These are phyloP conservation scores for Peromyscus nudipes DNA, from an alignment of 2,797 vertebrate species.

Conservation along the genomic window DNA sequence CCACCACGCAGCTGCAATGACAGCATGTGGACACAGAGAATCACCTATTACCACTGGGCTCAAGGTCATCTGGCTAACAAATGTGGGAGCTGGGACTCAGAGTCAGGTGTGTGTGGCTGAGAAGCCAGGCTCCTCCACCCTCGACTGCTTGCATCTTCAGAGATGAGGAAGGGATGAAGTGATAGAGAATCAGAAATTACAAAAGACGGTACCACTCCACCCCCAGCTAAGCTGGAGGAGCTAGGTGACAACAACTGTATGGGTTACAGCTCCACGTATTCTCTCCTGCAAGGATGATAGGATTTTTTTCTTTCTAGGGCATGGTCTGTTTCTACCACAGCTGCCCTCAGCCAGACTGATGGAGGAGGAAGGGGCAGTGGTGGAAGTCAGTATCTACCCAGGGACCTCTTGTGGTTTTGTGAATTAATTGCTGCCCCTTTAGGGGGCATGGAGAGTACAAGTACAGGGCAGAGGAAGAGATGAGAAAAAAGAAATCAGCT, in stretches of 20 bases:
- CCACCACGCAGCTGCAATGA: neutral
- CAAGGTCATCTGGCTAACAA: neutral
- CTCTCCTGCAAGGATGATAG: neutral
- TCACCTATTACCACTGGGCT: neutral
- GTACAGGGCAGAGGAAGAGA: constrained; percentile 75
- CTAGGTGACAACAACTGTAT: neutral
- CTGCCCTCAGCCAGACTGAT: constrained; percentile 59
- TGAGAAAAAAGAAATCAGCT: constrained; percentile 76
- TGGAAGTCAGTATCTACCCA: constrained; percentile 84
- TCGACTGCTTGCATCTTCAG: neutral
- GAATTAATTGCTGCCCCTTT: constrained; percentile 85
- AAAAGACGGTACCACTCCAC: neutral
- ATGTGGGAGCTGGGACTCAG: neutral
- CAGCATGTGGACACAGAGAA: neutral
- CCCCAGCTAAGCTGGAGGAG: neutral
- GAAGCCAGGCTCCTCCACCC: neutral
- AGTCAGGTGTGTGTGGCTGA: neutral
- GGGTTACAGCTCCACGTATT: neutral
- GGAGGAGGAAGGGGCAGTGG: constrained; percentile 77
- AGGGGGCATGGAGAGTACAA: constrained; percentile 71
- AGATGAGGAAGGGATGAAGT: neutral
- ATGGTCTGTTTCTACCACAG: constrained; percentile 51
- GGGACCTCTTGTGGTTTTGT: constrained; percentile 84
- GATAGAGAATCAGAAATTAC: neutral
- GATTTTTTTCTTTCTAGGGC: neutral